Evolutionary conservation across 2,797 vertebrate species (phyloP).

Genomic region (Lithobates sylvaticus): DNA sequence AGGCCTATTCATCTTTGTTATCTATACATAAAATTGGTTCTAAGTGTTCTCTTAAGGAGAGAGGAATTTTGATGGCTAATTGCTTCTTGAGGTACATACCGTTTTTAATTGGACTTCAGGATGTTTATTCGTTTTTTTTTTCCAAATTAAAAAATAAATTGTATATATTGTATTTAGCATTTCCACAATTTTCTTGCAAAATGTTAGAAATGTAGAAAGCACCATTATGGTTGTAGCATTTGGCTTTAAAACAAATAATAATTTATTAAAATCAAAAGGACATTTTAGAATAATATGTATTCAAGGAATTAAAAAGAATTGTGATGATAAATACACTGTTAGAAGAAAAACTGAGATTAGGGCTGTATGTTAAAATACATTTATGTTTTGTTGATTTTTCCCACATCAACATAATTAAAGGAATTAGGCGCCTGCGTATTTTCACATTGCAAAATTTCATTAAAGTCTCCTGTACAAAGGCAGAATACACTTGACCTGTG

Average conservation of each 20-base stretch:
- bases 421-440: constrained; percentile 40
- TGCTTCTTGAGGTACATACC: constrained; percentile 13
- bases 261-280: not conserved
- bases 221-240: too few species aligned
- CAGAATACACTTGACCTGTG: constrained; percentile 44
- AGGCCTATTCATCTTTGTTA: constrained; percentile 30
- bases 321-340: not conserved
- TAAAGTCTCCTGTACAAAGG: constrained; percentile 19
- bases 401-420: constrained; percentile 48
- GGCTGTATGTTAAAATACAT: not conserved
- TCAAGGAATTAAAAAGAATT: not conserved
- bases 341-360: not conserved
- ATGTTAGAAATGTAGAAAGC: too few species aligned
- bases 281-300: not conserved
- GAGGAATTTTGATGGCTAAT: constrained; percentile 16
- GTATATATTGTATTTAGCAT: not conserved
- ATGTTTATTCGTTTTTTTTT: not conserved
- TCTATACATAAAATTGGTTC: constrained; percentile 27
- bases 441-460: constrained; percentile 36
- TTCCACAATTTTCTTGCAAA: not conserved
- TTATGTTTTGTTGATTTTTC: constrained; percentile 51
- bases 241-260: too few species aligned
- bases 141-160: too few species aligned
- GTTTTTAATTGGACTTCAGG: not conserved
- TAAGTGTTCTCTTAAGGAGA: constrained; percentile 12